Evolutionary conservation across 2,113 vertebrate genomes (phyloP).

Genomic region (Lates calcarifer): DNA sequence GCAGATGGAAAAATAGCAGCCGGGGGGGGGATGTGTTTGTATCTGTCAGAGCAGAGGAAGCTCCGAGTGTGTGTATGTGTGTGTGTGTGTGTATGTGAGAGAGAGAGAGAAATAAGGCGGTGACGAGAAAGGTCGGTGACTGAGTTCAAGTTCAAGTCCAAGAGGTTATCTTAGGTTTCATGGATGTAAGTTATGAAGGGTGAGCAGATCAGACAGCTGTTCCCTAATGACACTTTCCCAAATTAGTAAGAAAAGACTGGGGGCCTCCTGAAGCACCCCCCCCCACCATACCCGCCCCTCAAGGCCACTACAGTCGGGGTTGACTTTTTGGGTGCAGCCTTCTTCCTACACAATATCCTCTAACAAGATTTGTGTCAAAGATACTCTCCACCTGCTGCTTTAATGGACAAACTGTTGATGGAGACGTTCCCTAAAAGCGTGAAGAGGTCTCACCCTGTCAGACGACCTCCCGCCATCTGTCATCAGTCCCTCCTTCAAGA

Average conservation of each 20-base stretch:
- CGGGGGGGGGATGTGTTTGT: slow-evolving; percentile 23
- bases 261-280: slow-evolving; percentile 1
- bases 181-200: slow-evolving; percentile 4
- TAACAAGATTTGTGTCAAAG: slow-evolving; percentile 25
- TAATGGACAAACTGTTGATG: slow-evolving; percentile 14
- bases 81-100: not conserved
- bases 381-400: slow-evolving; percentile 9
- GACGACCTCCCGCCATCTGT: not conserved
- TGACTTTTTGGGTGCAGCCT: slow-evolving; percentile 13
- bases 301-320: not conserved
- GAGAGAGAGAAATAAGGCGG: not conserved
- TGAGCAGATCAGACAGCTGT: slow-evolving; percentile 70
- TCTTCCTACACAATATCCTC: slow-evolving; percentile 10
- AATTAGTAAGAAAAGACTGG: slow-evolving; percentile 65
- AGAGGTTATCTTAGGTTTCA: slow-evolving; percentile 79
- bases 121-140: slow-evolving; percentile 6
- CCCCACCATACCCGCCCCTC: not conserved
- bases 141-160: slow-evolving; percentile 50
- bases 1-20: slow-evolving; percentile 56
- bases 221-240: slow-evolving; percentile 57
- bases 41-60: not conserved
- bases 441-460: not conserved
- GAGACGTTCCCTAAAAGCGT: not conserved
- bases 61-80: not conserved
- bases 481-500: not conserved